Percentiles rank a stretch among this genome's conserved stretches.
Evolutionary conservation across 2,888 invertebrate genomes (phyloP).

Genomic region (Apotomis capreana): DNA sequence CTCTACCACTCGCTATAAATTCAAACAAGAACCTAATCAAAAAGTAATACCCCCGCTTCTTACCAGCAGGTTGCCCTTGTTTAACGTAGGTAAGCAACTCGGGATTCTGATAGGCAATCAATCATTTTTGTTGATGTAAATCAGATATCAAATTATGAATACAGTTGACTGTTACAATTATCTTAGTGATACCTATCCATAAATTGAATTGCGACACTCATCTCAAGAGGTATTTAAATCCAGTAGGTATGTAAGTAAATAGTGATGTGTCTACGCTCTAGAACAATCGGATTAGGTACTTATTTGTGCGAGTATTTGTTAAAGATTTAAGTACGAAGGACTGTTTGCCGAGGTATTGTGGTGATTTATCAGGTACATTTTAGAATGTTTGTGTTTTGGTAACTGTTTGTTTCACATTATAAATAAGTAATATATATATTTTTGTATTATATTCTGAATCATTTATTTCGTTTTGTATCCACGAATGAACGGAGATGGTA

Average conservation of each 20-base stretch:
- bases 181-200: background rate
- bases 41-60: constrained; percentile 45
- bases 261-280: background rate
- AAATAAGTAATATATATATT: no score
- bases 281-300: constrained; percentile 30
- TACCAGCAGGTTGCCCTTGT: background rate
- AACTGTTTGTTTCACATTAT: background rate
- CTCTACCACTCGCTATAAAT: constrained; percentile 40
- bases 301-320: constrained; percentile 22
- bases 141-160: background rate
- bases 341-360: constrained; percentile 10
- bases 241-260: background rate
- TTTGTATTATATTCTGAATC: background rate
- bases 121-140: constrained; percentile 5
- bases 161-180: background rate
- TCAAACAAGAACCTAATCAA: constrained; percentile 50
- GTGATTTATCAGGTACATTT: constrained; percentile 7
- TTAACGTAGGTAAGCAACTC: constrained; percentile 5
- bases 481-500: no score
- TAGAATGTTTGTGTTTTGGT: background rate
- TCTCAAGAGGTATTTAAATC: constrained; percentile 14
- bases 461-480: background rate
- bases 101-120: constrained; percentile 3
- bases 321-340: constrained; percentile 13
- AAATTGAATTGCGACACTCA: background rate